Conservation (phyloP, 2,797 vertebrate species). For the Oreonectes daqikongensis region DNA sequence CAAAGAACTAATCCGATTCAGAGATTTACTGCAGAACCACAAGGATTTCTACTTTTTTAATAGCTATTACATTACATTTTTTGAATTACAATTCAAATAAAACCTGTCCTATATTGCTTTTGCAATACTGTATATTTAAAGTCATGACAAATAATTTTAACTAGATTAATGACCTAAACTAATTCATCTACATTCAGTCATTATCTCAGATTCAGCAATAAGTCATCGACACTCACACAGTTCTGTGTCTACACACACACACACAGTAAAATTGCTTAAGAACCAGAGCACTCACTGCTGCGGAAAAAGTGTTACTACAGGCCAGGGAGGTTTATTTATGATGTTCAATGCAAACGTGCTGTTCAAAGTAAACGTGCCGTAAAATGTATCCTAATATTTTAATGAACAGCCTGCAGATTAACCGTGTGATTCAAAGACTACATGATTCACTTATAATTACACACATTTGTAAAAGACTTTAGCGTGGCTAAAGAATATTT, state of each 20-base stretch:
- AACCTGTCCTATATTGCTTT: background rate
- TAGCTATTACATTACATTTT: background rate
- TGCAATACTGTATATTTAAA: background rate
- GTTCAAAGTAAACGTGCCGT: slow-evolving; percentile 28
- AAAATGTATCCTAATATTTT: slow-evolving; percentile 30
- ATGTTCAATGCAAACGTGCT: slow-evolving; percentile 13
- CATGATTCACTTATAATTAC: no score
- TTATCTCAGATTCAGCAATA: background rate
- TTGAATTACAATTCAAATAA: background rate
- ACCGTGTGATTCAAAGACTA: no score
- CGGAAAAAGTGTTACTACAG: slow-evolving; percentile 18
- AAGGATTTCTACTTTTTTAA: background rate
- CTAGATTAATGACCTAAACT: background rate
- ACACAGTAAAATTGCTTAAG: background rate
- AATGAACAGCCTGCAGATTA: slow-evolving; percentile 29
- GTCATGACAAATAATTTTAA: background rate
- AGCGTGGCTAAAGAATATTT: slow-evolving; percentile 4
- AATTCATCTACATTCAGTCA: background rate
- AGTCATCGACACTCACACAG: background rate
- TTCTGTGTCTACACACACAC: background rate
- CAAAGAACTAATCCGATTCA: slow-evolving; percentile 21
- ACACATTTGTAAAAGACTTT: no score
- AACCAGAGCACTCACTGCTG: slow-evolving; percentile 16
- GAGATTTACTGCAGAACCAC: background rate
- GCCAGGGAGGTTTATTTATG: slow-evolving; percentile 37